Percentiles rank a stretch among this genome's conserved stretches.
Conservation (phyloP, 1,140 invertebrate genomes). For the Spodoptera frugiperda region DNA sequence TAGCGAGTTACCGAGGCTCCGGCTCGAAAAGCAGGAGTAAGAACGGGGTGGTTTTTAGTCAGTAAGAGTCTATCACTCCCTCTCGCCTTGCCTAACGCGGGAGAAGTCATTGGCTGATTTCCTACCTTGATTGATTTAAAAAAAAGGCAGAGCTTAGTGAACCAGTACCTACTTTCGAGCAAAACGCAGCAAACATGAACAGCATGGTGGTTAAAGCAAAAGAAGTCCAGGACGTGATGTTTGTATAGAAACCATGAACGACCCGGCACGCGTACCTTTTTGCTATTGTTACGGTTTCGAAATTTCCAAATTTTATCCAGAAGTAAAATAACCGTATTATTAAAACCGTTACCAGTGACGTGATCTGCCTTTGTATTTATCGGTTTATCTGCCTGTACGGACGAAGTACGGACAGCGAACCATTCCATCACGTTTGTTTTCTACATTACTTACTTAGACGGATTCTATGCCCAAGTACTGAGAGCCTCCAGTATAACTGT, state of each 20-base stretch:
- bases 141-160: too few relatives aligned
- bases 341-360: conserved; percentile 48
- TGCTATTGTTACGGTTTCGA: conserved; percentile 53
- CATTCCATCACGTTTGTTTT: conserved; percentile 31
- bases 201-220: conserved; percentile 11
- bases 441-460: conserved; percentile 8
- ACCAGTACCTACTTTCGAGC: not conserved
- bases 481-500: too few relatives aligned
- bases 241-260: conserved; percentile 53
- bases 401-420: not conserved
- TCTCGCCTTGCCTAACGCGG: too few relatives aligned
- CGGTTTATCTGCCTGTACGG: conserved; percentile 26
- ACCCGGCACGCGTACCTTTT: conserved; percentile 64
- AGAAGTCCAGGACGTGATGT: conserved; percentile 55
- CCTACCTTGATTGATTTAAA: too few relatives aligned
- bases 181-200: conserved; percentile 3
- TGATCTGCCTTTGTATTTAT: conserved; percentile 32
- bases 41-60: too few relatives aligned
- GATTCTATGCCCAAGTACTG: not conserved
- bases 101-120: too few relatives aligned
- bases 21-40: too few relatives aligned
- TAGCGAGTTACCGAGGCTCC: too few relatives aligned
- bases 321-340: conserved; percentile 50
- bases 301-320: conserved; percentile 53
- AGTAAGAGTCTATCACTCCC: too few relatives aligned